These are phyloP conservation scores for Heteromurus nitidus DNA, from an alignment of 2,888 invertebrate species.

Conservation along the genomic window DNA sequence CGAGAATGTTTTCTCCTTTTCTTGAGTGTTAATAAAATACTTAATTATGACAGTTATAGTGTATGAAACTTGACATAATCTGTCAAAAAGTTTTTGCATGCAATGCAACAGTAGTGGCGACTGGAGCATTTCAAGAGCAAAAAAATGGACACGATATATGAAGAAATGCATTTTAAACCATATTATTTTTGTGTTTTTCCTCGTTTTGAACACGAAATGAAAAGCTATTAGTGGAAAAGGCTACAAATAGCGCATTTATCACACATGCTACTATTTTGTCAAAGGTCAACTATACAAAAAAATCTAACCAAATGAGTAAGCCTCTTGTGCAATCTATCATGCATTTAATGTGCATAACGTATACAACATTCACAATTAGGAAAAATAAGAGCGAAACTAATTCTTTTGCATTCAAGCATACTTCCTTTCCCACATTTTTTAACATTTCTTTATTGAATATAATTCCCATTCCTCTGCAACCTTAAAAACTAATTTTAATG, in stretches of 20 bases:
- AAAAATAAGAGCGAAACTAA: too few species aligned
- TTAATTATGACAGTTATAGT: conserved; percentile 59
- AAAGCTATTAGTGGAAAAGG: too few species aligned
- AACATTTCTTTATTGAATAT: too few species aligned
- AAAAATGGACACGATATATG: conserved; percentile 12
- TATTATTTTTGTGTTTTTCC: too few species aligned
- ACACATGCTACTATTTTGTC: neutral
- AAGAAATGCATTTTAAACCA: too few species aligned
- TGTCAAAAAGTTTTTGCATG: conserved; percentile 50
- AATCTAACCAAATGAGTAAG: too few species aligned
- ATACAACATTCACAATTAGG: too few species aligned
- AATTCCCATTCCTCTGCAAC: conserved; percentile 6
- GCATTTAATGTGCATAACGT: neutral
- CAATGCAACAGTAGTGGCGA: conserved; percentile 27
- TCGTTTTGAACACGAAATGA: too few species aligned
- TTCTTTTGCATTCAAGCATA: neutral
- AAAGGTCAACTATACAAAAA: conserved; percentile 22
- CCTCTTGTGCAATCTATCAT: too few species aligned
- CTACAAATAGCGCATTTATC: too few species aligned
- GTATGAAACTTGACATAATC: conserved; percentile 60
- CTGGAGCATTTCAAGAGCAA: neutral
- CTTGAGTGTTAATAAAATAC: conserved; percentile 18
- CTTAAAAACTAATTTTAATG: conserved; percentile 20
- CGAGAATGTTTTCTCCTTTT: too few species aligned
- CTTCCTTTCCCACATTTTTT: too few species aligned